These are phyloP conservation scores for Pogonocherus hispidulus DNA, from an alignment of 2,888 invertebrate species.

Conservation along the genomic window DNA sequence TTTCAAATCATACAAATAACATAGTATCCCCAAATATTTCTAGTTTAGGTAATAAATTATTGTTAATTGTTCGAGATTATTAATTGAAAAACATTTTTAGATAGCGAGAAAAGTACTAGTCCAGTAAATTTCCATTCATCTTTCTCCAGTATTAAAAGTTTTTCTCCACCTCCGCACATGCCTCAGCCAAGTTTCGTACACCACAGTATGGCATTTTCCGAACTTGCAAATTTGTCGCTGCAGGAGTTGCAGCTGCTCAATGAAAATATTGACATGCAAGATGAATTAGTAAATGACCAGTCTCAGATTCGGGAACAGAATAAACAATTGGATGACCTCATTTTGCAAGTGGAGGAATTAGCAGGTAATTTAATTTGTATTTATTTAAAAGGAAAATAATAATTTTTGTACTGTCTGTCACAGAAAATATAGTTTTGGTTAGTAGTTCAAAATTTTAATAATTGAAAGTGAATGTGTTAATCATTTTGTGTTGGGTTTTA, in stretches of 20 bases:
- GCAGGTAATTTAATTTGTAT: conserved; percentile 73
- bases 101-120: conserved; percentile 59
- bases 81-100: conserved; percentile 49
- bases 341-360: conserved; percentile 79
- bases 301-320: conserved; percentile 79
- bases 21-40: conserved; percentile 55
- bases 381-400: no score
- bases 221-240: conserved; percentile 69
- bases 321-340: conserved; percentile 78
- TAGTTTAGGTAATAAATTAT: conserved; percentile 55
- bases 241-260: conserved; percentile 81
- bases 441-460: background rate
- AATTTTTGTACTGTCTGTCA: no score
- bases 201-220: conserved; percentile 67
- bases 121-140: conserved; percentile 56
- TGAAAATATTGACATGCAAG: conserved; percentile 79
- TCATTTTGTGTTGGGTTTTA: no score
- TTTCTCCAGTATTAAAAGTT: conserved; percentile 52
- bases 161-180: conserved; percentile 59
- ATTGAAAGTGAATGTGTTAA: background rate
- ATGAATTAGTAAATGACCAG: conserved; percentile 80
- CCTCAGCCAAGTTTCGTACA: conserved; percentile 36
- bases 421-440: no score
- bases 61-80: conserved; percentile 7
- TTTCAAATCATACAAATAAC: conserved; percentile 42